Evolutionary conservation across 2,797 vertebrate species (phyloP).

Genomic region (Chloroceryle amazona): DNA sequence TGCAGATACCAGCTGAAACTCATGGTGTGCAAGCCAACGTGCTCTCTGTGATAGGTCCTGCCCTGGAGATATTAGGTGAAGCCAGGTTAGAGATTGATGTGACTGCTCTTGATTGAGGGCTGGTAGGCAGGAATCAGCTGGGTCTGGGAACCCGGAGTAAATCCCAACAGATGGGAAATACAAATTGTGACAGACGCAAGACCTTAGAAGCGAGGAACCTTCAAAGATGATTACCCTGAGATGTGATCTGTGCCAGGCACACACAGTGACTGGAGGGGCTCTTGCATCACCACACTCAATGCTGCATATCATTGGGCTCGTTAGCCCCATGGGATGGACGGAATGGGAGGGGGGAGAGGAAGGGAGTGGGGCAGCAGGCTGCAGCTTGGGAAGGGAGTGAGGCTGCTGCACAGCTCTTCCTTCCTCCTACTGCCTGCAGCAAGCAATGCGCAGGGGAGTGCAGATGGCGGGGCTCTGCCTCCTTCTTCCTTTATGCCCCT

Average conservation of each 20-base stretch:
- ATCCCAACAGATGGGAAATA: slow-evolving; percentile 51
- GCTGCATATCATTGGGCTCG: background rate
- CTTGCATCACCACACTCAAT: background rate
- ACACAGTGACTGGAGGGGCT: background rate
- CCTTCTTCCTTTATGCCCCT: background rate
- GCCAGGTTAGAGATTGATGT: background rate
- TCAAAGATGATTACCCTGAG: slow-evolving; percentile 42
- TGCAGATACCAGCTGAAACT: background rate
- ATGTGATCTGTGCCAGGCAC: background rate
- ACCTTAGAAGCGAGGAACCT: slow-evolving; percentile 16
- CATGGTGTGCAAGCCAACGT: background rate
- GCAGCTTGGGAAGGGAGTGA: background rate
- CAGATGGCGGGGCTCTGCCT: background rate
- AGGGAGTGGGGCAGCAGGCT: background rate
- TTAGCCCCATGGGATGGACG: background rate
- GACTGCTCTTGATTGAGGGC: background rate
- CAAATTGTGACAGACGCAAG: slow-evolving; percentile 57
- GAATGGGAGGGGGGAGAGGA: background rate
- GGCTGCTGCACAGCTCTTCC: background rate
- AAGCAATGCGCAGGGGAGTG: background rate
- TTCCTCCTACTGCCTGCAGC: background rate
- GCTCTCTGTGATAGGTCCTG: background rate
- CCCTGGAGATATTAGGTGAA: background rate
- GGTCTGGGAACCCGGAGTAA: background rate
- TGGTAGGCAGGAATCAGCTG: background rate